Base-by-base conservation (phyloP, 2,797 vertebrate species). In the Hyperoplus lanceolatus region DNA sequence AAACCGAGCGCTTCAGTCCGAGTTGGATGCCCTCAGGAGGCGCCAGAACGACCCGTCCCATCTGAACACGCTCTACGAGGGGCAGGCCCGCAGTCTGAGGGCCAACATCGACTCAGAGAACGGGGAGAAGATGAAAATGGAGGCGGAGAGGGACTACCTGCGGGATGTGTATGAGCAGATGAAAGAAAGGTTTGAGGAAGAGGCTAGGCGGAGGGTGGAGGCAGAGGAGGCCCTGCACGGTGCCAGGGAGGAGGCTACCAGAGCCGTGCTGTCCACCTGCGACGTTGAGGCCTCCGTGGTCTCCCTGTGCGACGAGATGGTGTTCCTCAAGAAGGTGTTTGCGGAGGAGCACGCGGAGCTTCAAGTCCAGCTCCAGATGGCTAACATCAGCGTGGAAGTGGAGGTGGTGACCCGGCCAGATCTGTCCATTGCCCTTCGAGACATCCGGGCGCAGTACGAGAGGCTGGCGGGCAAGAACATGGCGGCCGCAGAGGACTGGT, bases 361-460 rank as follows among this genome's bases (percentile, higher is more conserved):
- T 60, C 90, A 89, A 67, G 78, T 89, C 16, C 95, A 96, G 91
- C 84, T 96, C 80, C 94, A 94, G 93, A 88, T 93, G 80, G 90
- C 91, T 1, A 90, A 83, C 86, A 87, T 95, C 81, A 90, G 85
- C 39, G 89, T 93, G 82, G 95, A 96, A 4, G 89, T 95, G 93
- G 95, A 95, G 70, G 92, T 95, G 70, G 92, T 95, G 85, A 88
- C 90, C 70, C 90, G 94, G 81, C 95, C 95, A 0, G 95, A 96
- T 90, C 96, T 96, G 39, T 96, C 95, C 56, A 90, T 86, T 6
- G 93, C 96, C 73, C 92, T 96, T 70, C 90, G 93, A 6, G 96
- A 97, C 87, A 96, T 97, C 89, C 93, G 96, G 55, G 82, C 67
- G 0, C 96, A 96, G 90, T 96, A 96, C 4, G 96, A 97, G 90